phyloP scores from a whole-genome alignment of 2,888 invertebrate species.

The Ditula angustiorana region DNA sequence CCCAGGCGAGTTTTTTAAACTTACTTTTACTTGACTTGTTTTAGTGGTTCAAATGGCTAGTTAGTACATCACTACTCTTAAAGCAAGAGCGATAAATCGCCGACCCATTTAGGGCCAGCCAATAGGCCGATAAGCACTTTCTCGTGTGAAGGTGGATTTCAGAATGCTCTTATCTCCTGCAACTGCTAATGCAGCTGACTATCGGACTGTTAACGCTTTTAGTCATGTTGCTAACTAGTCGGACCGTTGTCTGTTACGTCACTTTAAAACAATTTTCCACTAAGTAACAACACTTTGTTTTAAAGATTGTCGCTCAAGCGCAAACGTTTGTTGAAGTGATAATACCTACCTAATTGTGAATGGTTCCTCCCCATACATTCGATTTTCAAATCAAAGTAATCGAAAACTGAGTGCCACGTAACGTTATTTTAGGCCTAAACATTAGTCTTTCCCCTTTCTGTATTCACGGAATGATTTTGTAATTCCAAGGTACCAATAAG shows the following conservation, averaged over 20 bases:
- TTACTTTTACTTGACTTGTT: too few relatives aligned
- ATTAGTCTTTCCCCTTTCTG: not conserved
- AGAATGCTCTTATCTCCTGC: slow-evolving; percentile 33
- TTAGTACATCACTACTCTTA: slow-evolving; percentile 30
- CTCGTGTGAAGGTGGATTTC: slow-evolving; percentile 39
- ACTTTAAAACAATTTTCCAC: not conserved
- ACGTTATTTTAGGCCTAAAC: too few relatives aligned
- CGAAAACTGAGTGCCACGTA: too few relatives aligned
- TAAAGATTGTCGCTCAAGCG: too few relatives aligned
- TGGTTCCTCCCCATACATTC: not conserved
- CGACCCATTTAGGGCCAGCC: slow-evolving; percentile 36
- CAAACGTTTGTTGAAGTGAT: too few relatives aligned
- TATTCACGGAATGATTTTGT: not conserved
- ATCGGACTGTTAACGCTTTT: slow-evolving; percentile 18
- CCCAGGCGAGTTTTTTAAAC: too few relatives aligned
- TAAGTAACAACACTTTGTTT: not conserved
- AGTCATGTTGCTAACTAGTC: not conserved
- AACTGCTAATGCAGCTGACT: slow-evolving; percentile 23
- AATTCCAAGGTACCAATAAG: not conserved
- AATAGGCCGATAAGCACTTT: slow-evolving; percentile 40
- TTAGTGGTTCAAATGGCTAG: not conserved
- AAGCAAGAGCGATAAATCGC: slow-evolving; percentile 33
- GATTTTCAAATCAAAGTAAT: not conserved
- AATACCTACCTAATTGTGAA: too few relatives aligned
- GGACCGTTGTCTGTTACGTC: not conserved